Conservation (phyloP, 2,888 invertebrate species). For the Dinocampus coccinellae region DNA sequence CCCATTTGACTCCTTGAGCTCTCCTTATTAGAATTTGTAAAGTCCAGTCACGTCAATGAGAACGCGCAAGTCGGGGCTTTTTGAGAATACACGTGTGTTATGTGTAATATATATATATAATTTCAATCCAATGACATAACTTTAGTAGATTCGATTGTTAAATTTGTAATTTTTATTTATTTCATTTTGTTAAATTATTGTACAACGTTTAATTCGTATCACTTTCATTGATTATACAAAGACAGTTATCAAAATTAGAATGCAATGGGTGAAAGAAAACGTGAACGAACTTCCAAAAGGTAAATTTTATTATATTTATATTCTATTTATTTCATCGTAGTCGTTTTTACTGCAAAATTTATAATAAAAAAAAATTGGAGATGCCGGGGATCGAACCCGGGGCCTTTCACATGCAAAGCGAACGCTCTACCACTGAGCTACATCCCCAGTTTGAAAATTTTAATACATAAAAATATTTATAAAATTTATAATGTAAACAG, state of each 20-base stretch:
- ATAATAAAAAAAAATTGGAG: slow-evolving; percentile 74
- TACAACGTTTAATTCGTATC: neutral
- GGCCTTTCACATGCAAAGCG: slow-evolving; percentile 99
- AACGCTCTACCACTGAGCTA: slow-evolving; percentile 99
- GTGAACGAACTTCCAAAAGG: slow-evolving; percentile 63
- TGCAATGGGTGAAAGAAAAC: slow-evolving; percentile 66
- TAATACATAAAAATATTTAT: neutral
- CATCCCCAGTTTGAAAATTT: slow-evolving; percentile 76
- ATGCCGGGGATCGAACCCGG: slow-evolving; percentile 99
- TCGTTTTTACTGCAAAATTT: neutral
- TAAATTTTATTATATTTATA: slow-evolving; percentile 43
- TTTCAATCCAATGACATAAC: too few species aligned
- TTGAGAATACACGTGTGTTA: neutral
- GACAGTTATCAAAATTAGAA: slow-evolving; percentile 51
- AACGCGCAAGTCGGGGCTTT: slow-evolving; percentile 40
- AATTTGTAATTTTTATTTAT: too few species aligned
- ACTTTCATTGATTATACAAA: slow-evolving; percentile 35
- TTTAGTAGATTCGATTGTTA: too few species aligned
- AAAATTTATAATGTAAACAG: neutral
- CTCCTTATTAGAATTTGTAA: slow-evolving; percentile 62
- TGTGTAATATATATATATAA: slow-evolving; percentile 35
- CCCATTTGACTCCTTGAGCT: slow-evolving; percentile 38
- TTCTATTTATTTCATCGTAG: neutral
- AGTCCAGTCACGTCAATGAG: slow-evolving; percentile 56
- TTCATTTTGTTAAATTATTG: too few species aligned